Evolutionary conservation across 2,113 vertebrate genomes (phyloP).

Genomic region (Menura novaehollandiae): DNA sequence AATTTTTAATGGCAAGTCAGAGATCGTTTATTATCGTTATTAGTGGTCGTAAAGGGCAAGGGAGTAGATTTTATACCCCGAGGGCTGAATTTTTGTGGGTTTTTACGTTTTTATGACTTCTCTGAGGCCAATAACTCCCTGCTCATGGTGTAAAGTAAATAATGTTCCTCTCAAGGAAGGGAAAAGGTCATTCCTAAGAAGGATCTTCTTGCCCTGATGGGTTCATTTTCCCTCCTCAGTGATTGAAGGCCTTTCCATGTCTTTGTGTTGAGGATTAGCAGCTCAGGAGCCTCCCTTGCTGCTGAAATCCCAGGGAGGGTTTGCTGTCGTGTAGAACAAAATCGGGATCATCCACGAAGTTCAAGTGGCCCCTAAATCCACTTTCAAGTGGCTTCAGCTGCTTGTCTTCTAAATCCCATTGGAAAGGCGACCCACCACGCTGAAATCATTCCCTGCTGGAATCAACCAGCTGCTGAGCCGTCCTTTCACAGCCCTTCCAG

Average conservation of each 20-base stretch:
- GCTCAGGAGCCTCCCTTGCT: neutral
- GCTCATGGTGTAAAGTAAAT: neutral
- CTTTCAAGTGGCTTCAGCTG: constrained; percentile 56
- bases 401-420: constrained; percentile 49
- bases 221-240: neutral
- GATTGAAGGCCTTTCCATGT: neutral
- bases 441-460: constrained; percentile 10
- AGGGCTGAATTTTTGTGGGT: neutral
- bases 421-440: neutral
- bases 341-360: constrained; percentile 11
- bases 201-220: neutral
- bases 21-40: neutral
- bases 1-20: neutral
- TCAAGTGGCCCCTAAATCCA: constrained; percentile 48
- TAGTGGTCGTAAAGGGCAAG: neutral
- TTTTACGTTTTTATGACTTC: neutral
- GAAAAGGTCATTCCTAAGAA: neutral
- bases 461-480: neutral
- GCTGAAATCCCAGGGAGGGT: neutral
- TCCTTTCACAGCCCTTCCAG: neutral
- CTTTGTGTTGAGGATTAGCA: neutral
- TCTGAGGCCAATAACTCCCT: neutral
- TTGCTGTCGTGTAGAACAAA: neutral
- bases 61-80: neutral
- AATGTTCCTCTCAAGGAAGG: neutral